Conservation (phyloP, 2,113 vertebrate genomes). For the Theristicus caerulescens region DNA sequence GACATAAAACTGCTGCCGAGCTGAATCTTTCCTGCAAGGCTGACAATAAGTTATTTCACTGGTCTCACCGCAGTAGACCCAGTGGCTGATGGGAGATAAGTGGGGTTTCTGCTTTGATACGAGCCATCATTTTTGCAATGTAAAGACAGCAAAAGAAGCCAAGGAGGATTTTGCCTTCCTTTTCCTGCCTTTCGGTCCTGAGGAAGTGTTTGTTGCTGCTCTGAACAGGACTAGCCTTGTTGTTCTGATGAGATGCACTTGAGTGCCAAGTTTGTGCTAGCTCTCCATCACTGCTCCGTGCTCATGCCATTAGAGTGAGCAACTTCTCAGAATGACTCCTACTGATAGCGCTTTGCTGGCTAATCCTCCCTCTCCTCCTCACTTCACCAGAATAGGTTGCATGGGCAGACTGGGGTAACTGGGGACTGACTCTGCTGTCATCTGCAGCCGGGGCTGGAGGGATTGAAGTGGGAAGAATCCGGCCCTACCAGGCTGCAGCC, state of each 20-base stretch:
- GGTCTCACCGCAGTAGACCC: not conserved
- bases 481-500: not conserved
- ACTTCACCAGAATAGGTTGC: not conserved
- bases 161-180: not conserved
- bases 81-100: not conserved
- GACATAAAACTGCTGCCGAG: not conserved
- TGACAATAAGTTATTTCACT: not conserved
- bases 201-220: not conserved
- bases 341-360: not conserved
- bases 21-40: not conserved
- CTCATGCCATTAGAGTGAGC: not conserved
- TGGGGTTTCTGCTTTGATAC: not conserved
- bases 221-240: constrained; percentile 6
- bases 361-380: not conserved
- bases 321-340: constrained; percentile 9
- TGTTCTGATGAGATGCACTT: constrained; percentile 3
- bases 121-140: not conserved
- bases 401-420: not conserved
- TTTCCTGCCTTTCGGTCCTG: not conserved
- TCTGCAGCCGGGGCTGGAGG: not conserved
- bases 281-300: not conserved
- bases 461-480: not conserved
- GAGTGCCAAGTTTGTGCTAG: constrained; percentile 17
- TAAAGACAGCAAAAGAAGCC: not conserved
- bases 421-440: not conserved